Evolutionary conservation across 1,140 invertebrate genomes (phyloP).

Genomic region (Halotydeus destructor): DNA sequence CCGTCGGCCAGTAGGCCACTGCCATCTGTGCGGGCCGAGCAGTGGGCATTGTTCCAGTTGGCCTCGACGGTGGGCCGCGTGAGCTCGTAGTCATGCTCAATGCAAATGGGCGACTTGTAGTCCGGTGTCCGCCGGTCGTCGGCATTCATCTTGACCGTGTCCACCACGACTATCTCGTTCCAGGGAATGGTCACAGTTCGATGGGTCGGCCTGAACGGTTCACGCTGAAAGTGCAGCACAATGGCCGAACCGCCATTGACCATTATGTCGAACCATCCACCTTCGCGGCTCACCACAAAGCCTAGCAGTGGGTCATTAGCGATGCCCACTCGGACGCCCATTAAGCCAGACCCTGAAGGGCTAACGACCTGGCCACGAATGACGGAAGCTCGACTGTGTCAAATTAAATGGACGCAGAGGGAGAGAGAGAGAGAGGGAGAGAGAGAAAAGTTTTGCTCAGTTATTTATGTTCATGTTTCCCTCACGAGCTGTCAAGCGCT

Average conservation of each 20-base stretch:
- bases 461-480: no score
- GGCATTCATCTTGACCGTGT: conserved; percentile 32
- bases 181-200: conserved; percentile 76
- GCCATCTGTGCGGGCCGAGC: conserved; percentile 22
- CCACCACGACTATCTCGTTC: conserved; percentile 79
- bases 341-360: conserved; percentile 73
- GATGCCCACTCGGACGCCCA: conserved; percentile 87
- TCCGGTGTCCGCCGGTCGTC: not conserved
- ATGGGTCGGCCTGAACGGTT: conserved; percentile 45
- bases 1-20: not conserved
- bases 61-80: conserved; percentile 53
- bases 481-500: no score
- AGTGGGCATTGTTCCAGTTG: conserved; percentile 42
- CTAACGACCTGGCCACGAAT: conserved; percentile 90
- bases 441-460: conserved; percentile 2
- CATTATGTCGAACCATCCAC: conserved; percentile 69
- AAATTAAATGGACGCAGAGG: no score
- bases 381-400: conserved; percentile 92
- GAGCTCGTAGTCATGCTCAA: conserved; percentile 69
- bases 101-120: conserved; percentile 29
- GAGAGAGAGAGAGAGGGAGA: conserved; percentile 1
- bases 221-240: conserved; percentile 80
- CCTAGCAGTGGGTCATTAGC: conserved; percentile 80
- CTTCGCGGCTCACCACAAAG: conserved; percentile 41
- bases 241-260: conserved; percentile 97